Evolutionary conservation across 2,888 invertebrate genomes (phyloP).

Genomic region (Microplitis manilae): DNA sequence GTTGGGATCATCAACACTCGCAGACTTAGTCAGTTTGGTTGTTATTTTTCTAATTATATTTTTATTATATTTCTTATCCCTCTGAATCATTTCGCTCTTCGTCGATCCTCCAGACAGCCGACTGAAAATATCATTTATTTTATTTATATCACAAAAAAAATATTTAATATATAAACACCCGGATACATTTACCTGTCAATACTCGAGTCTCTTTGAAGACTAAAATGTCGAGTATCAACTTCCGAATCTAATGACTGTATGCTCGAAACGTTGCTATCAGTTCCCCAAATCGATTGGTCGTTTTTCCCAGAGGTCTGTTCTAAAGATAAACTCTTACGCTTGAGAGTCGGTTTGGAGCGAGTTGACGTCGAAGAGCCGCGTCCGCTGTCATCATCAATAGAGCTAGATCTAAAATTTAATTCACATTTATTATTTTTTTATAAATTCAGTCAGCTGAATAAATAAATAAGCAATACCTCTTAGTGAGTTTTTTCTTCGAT

Average conservation of each 20-base stretch:
- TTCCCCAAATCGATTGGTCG: conserved; percentile 80
- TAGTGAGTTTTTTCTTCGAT: conserved; percentile 64
- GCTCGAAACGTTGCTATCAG: conserved; percentile 88
- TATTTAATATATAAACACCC: conserved; percentile 20
- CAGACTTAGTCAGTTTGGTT: conserved; percentile 87
- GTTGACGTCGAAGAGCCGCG: conserved; percentile 64
- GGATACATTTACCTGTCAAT: conserved; percentile 78
- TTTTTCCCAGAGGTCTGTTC: conserved; percentile 77
- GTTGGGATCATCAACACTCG: conserved; percentile 82
- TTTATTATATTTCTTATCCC: conserved; percentile 86
- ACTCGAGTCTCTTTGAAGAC: conserved; percentile 81
- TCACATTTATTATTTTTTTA: conserved; percentile 26
- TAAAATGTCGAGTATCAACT: conserved; percentile 75
- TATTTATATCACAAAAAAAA: not conserved
- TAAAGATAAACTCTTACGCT: conserved; percentile 81
- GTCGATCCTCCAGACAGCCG: conserved; percentile 88
- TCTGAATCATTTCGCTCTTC: conserved; percentile 84
- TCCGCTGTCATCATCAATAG: conserved; percentile 75
- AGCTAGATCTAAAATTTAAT: conserved; percentile 74
- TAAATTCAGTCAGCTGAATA: conserved; percentile 7
- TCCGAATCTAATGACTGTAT: conserved; percentile 82
- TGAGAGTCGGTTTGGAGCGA: conserved; percentile 75
- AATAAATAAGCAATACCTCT: conserved; percentile 57
- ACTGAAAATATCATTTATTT: conserved; percentile 68
- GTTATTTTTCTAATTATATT: conserved; percentile 86